These are phyloP conservation scores for Plotosus lineatus DNA, from an alignment of 2,113 vertebrate species.

Conservation along the genomic window DNA sequence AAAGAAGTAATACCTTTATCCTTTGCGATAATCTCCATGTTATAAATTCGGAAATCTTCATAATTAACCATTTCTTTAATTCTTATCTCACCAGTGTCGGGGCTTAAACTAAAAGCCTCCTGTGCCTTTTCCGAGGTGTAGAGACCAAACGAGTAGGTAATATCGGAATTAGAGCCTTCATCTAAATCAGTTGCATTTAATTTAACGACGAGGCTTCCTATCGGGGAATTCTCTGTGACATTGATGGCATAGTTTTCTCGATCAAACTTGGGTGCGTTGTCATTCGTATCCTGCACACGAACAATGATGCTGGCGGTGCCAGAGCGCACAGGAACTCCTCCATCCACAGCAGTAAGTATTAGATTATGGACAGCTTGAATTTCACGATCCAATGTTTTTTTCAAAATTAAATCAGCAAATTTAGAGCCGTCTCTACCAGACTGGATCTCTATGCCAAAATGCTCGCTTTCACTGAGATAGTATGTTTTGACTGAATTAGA, in stretches of 20 bases:
- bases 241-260: constrained; percentile 50
- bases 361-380: constrained; percentile 58
- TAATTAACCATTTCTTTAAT: constrained; percentile 58
- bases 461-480: constrained; percentile 58
- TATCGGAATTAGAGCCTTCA: constrained; percentile 64
- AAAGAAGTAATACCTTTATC: constrained; percentile 53
- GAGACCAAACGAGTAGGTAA: constrained; percentile 55
- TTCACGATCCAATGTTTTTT: constrained; percentile 59
- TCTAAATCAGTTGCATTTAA: constrained; percentile 68
- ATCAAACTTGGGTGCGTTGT: constrained; percentile 67
- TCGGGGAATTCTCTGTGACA: constrained; percentile 63
- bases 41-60: constrained; percentile 57
- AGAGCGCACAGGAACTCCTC: constrained; percentile 65
- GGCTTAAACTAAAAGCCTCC: constrained; percentile 51
- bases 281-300: constrained; percentile 64
- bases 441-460: constrained; percentile 65
- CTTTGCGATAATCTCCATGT: constrained; percentile 59
- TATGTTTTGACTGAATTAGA: constrained; percentile 61
- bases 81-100: constrained; percentile 54
- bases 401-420: constrained; percentile 58
- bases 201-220: constrained; percentile 60
- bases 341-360: constrained; percentile 69
- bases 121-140: constrained; percentile 61
- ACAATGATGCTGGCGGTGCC: constrained; percentile 65
- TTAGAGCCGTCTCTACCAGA: constrained; percentile 59